phyloP scores from a whole-genome alignment of 2,113 vertebrate species.

The Henicopernis longicauda region DNA sequence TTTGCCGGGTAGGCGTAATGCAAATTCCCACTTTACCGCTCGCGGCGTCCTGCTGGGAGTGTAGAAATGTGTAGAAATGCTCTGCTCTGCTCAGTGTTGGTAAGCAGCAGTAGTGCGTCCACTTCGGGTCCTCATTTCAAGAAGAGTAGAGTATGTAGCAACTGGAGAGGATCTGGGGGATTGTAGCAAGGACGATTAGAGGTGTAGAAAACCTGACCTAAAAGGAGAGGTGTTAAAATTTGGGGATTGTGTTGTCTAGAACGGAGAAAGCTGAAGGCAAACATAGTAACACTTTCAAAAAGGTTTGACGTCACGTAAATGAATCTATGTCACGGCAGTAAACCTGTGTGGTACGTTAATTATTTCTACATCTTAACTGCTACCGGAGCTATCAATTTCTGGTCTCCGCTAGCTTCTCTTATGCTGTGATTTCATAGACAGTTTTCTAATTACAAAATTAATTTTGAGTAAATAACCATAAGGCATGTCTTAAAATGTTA shows the following conservation, averaged over 20 bases:
- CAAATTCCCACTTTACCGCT: accelerated
- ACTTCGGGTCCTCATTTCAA: background rate
- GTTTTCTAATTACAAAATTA: background rate
- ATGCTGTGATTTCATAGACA: background rate
- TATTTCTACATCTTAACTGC: background rate
- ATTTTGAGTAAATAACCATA: background rate
- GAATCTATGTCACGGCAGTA: background rate
- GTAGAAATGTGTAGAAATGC: accelerated
- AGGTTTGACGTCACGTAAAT: background rate
- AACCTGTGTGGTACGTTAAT: background rate
- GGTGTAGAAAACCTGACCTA: background rate
- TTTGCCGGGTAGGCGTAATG: background rate
- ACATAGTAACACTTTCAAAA: background rate
- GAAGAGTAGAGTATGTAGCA: background rate
- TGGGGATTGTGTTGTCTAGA: background rate
- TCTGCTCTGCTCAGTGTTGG: background rate
- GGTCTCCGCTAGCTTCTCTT: background rate
- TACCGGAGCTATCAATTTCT: background rate
- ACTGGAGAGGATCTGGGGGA: background rate
- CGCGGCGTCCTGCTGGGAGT: accelerated
- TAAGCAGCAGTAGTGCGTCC: background rate
- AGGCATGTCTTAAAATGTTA: background rate
- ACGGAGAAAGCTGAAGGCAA: background rate
- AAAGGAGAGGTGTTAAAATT: background rate
- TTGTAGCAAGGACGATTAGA: background rate